Conservation (phyloP, 2,888 invertebrate genomes). For the Bibio marci region DNA sequence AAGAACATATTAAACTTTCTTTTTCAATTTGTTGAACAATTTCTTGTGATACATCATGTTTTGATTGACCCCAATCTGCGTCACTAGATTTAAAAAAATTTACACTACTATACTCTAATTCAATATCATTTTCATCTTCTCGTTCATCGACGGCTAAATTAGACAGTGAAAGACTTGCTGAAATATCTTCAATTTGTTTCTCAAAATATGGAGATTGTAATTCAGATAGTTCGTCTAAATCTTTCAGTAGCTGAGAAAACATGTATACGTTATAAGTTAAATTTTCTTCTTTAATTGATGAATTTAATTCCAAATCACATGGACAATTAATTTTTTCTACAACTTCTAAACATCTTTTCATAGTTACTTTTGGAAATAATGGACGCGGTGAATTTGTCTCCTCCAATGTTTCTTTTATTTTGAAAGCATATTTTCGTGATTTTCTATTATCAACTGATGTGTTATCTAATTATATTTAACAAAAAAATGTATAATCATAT, state of each 20-base stretch:
- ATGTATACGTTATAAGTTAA: constrained; percentile 7
- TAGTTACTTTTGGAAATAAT: constrained; percentile 19
- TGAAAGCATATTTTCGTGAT: too few species aligned
- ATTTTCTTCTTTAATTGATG: not conserved
- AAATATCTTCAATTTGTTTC: constrained; percentile 20
- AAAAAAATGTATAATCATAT: too few species aligned
- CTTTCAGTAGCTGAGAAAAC: constrained; percentile 15
- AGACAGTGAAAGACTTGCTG: constrained; percentile 15
- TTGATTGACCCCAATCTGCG: too few species aligned
- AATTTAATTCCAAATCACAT: not conserved
- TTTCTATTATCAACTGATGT: too few species aligned
- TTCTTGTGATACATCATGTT: too few species aligned
- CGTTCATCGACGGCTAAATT: not conserved
- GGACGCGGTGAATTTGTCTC: constrained; percentile 22
- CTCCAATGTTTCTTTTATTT: constrained; percentile 17
- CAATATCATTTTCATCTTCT: constrained; percentile 1
- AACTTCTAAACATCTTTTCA: constrained; percentile 22
- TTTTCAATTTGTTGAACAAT: not conserved
- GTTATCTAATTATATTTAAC: too few species aligned
- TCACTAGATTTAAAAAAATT: too few species aligned
- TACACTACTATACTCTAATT: not conserved
- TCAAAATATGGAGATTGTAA: constrained; percentile 19
- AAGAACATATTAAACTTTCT: not conserved
- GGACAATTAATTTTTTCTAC: constrained; percentile 4
- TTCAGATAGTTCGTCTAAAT: constrained; percentile 23